Percentiles rank a stretch among this genome's conserved stretches.
phyloP scores from a whole-genome alignment of 2,113 vertebrate genomes.

The Chamaea fasciata region DNA sequence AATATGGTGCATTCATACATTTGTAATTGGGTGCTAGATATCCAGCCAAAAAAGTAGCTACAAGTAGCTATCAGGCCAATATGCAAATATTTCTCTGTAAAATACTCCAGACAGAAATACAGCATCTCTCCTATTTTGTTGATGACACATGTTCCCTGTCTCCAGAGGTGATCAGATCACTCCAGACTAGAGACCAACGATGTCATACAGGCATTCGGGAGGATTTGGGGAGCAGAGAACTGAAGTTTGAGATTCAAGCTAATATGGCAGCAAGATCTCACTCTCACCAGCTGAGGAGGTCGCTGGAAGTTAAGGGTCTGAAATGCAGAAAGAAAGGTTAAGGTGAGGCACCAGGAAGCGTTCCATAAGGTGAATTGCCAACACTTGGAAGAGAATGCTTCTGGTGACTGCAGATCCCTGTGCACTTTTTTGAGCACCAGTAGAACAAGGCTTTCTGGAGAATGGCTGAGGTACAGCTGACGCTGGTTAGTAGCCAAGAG shows the following conservation, averaged over 20 bases:
- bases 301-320: neutral
- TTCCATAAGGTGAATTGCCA: neutral
- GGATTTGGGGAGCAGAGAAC: neutral
- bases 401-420: neutral
- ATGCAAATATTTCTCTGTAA: neutral
- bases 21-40: neutral
- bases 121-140: neutral
- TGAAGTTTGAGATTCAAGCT: neutral
- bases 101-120: neutral
- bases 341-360: neutral
- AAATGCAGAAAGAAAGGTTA: neutral
- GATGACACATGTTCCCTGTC: neutral
- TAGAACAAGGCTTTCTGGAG: neutral
- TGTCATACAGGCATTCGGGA: neutral
- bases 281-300: neutral
- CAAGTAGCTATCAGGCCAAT: neutral
- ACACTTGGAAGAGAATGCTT: neutral
- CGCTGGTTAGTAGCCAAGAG: neutral
- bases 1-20: neutral
- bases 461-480: neutral
- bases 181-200: neutral
- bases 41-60: neutral
- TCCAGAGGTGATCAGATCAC: neutral
- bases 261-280: neutral
- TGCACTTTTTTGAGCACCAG: neutral